phyloP scores from a whole-genome alignment of 1,140 invertebrate genomes.

The Tetragnatha versicolor region DNA sequence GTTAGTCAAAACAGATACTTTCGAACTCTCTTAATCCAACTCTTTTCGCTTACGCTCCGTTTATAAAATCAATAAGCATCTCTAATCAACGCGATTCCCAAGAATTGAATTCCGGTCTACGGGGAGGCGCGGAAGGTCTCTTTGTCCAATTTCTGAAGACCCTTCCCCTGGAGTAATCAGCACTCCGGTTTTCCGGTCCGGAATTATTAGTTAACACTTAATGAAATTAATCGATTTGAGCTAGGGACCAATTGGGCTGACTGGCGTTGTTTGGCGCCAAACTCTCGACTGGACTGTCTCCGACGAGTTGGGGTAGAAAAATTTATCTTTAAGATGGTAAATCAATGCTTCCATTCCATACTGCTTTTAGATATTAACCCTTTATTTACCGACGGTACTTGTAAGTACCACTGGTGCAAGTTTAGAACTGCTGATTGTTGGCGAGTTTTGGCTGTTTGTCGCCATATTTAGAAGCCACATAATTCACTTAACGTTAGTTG shows the following conservation, averaged over 20 bases:
- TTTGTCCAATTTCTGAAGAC: slow-evolving; percentile 44
- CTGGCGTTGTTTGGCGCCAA: too few relatives aligned
- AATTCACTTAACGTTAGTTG: too few relatives aligned
- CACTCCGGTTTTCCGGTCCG: slow-evolving; percentile 26
- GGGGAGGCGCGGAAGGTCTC: background rate
- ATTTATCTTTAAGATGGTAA: too few relatives aligned
- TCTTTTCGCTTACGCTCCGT: slow-evolving; percentile 28
- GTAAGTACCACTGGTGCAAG: too few relatives aligned
- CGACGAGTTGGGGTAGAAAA: too few relatives aligned
- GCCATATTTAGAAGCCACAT: too few relatives aligned
- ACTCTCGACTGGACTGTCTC: too few relatives aligned
- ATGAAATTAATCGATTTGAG: slow-evolving; percentile 45
- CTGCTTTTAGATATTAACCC: too few relatives aligned
- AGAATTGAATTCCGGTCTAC: slow-evolving; percentile 42
- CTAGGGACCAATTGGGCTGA: background rate
- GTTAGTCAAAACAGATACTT: slow-evolving; percentile 30
- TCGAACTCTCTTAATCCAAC: slow-evolving; percentile 24
- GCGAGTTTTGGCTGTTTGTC: too few relatives aligned
- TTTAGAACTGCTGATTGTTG: too few relatives aligned
- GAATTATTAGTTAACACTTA: slow-evolving; percentile 50
- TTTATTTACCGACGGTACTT: too few relatives aligned
- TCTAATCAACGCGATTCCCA: slow-evolving; percentile 35
- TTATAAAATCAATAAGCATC: slow-evolving; percentile 46
- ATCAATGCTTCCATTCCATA: too few relatives aligned
- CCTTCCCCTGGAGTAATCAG: slow-evolving; percentile 32